Evolutionary conservation across 1,140 invertebrate genomes (phyloP).

Genomic region (Dryas iulia): DNA sequence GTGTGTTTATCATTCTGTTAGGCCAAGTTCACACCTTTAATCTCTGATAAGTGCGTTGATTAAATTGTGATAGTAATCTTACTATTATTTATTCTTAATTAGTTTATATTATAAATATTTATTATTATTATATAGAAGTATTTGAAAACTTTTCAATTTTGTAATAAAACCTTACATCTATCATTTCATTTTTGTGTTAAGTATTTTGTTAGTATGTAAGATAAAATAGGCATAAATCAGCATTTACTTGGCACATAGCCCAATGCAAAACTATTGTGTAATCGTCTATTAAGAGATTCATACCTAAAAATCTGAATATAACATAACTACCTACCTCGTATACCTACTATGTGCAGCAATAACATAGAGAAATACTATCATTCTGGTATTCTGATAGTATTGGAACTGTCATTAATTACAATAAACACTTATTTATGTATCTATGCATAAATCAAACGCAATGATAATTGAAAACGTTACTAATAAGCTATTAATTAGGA

Average conservation of each 20-base stretch:
- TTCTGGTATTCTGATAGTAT: neutral
- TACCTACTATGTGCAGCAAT: neutral
- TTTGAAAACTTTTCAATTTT: neutral
- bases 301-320: neutral
- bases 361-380: neutral
- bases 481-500: conserved; percentile 72
- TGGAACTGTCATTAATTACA: conserved; percentile 2
- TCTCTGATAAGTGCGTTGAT: neutral
- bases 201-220: no score
- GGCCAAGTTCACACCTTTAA: neutral
- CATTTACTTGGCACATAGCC: neutral
- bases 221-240: neutral
- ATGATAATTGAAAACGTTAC: conserved; percentile 66
- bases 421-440: conserved; percentile 25
- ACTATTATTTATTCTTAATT: neutral
- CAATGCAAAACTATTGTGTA: neutral
- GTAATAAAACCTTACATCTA: neutral
- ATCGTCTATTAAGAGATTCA: neutral
- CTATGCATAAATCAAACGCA: conserved; percentile 58
- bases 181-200: no score
- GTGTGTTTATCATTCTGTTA: conserved; percentile 16
- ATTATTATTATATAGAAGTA: neutral
- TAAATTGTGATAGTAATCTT: neutral
- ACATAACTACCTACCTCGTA: no score
- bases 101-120: neutral